phyloP scores from a whole-genome alignment of 2,888 invertebrate genomes.

The Choristoneura rosaceana region DNA sequence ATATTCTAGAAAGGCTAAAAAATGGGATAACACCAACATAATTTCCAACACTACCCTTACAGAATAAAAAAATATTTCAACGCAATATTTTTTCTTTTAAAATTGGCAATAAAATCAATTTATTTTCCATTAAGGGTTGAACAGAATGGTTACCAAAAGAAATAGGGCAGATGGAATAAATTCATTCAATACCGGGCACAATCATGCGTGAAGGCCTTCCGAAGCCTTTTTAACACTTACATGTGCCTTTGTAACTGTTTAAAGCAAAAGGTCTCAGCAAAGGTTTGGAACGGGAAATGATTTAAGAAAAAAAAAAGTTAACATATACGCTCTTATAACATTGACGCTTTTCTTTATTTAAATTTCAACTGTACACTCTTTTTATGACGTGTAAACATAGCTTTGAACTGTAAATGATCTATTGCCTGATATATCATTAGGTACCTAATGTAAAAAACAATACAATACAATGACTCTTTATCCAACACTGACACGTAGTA shows the following conservation, averaged over 20 bases:
- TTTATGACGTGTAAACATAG: no score
- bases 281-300: background rate
- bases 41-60: background rate
- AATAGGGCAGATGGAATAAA: slow-evolving; percentile 23
- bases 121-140: slow-evolving; percentile 43
- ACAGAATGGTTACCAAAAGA: slow-evolving; percentile 44
- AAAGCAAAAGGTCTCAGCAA: background rate
- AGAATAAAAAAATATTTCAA: background rate
- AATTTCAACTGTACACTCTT: no score
- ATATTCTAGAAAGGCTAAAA: no score
- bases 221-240: slow-evolving; percentile 6
- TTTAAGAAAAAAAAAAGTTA: background rate
- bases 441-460: no score
- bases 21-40: no score
- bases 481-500: no score
- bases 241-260: background rate
- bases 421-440: no score
- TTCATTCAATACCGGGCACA: slow-evolving; percentile 17
- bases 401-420: no score
- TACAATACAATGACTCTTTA: no score
- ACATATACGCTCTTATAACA: no score
- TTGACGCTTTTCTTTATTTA: no score
- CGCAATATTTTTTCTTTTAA: background rate
- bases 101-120: slow-evolving; percentile 11
- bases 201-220: slow-evolving; percentile 13